A percentile compares a stretch with the other conserved stretches of the same genome.
These are phyloP conservation scores for Drosophila tropicalis DNA, from an alignment of 1,140 invertebrate genomes.

Conservation along the genomic window DNA sequence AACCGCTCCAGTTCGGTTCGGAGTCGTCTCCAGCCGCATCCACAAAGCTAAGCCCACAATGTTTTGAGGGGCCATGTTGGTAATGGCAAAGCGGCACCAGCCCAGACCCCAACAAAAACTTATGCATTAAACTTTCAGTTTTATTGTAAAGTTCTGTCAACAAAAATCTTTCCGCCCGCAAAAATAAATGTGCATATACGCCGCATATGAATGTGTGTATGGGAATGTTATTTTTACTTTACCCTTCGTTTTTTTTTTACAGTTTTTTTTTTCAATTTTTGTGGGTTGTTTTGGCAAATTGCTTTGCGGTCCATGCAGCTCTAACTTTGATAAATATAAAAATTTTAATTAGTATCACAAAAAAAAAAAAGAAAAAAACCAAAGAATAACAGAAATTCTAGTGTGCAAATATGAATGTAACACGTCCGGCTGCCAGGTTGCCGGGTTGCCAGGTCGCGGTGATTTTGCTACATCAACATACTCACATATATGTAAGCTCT, in stretches of 20 bases:
- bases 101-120: constrained; percentile 40
- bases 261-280: constrained; percentile 60
- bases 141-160: constrained; percentile 79
- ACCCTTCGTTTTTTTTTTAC: constrained; percentile 14
- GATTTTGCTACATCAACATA: background rate
- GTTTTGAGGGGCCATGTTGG: constrained; percentile 21
- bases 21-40: constrained; percentile 27
- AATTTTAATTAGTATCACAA: constrained; percentile 69
- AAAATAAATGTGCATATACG: constrained; percentile 42
- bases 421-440: constrained; percentile 3
- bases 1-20: constrained; percentile 22
- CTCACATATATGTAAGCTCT: constrained; percentile 4
- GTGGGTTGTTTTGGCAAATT: constrained; percentile 58
- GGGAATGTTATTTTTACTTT: constrained; percentile 13
- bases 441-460: background rate
- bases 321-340: constrained; percentile 72
- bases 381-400: constrained; percentile 6
- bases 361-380: constrained; percentile 34
- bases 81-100: too few species aligned
- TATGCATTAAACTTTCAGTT: constrained; percentile 77
- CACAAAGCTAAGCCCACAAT: constrained; percentile 54
- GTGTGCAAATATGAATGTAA: constrained; percentile 47
- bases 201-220: background rate
- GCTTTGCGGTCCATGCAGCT: constrained; percentile 45
- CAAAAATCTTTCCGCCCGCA: constrained; percentile 66